Percentiles rank a stretch among this genome's conserved stretches.
Evolutionary conservation across 2,888 invertebrate species (phyloP).

Genomic region (Heliconius hortense): DNA sequence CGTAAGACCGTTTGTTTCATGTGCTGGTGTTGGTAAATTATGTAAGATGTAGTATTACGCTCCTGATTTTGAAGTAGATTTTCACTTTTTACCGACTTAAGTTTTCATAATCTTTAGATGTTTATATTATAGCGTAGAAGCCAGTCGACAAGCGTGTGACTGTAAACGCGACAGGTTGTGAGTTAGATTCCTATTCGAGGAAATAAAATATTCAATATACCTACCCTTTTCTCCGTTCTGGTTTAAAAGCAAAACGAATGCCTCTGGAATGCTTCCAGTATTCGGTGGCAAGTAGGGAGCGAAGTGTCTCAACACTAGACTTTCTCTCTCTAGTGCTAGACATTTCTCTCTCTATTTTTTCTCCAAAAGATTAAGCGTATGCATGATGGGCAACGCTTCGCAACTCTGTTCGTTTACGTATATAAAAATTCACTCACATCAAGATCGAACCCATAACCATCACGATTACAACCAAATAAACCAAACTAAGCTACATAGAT

Average conservation of each 20-base stretch:
- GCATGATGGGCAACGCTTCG: not conserved
- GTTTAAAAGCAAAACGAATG: too few relatives aligned
- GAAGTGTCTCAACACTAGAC: too few relatives aligned
- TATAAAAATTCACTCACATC: not conserved
- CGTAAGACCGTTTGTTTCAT: conserved; percentile 12
- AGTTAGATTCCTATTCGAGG: too few relatives aligned
- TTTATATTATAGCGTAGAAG: too few relatives aligned
- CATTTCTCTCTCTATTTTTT: too few relatives aligned
- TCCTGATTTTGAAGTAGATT: not conserved
- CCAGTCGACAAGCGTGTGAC: too few relatives aligned
- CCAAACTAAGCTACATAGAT: not conserved
- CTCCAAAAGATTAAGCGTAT: not conserved
- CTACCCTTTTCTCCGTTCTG: too few relatives aligned
- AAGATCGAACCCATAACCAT: not conserved
- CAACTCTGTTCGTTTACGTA: not conserved
- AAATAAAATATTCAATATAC: too few relatives aligned
- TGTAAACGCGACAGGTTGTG: too few relatives aligned
- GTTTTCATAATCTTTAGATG: not conserved
- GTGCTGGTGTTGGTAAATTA: conserved; percentile 9
- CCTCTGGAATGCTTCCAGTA: too few relatives aligned
- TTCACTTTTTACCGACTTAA: not conserved
- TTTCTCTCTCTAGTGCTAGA: too few relatives aligned
- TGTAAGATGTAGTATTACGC: not conserved
- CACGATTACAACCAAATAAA: not conserved
- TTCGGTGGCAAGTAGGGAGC: too few relatives aligned